Percentiles rank a stretch among this genome's conserved stretches.
Evolutionary conservation across 2,888 invertebrate genomes (phyloP).

Genomic region (Zaprionus obscuricornis): DNA sequence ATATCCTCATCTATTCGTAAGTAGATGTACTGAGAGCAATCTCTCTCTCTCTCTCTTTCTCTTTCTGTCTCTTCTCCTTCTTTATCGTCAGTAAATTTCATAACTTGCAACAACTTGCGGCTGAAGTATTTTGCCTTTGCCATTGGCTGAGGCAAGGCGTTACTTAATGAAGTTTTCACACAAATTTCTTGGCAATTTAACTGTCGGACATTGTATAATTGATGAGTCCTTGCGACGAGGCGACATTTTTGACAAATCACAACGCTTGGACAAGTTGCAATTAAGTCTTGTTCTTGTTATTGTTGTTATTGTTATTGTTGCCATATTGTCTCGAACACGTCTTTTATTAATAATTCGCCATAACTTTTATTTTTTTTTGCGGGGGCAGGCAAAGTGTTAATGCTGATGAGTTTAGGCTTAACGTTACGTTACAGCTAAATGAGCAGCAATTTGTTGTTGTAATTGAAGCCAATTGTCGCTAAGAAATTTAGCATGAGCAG

Average conservation of each 20-base stretch:
- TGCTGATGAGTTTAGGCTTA: slow-evolving; percentile 28
- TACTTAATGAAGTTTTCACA: slow-evolving; percentile 66
- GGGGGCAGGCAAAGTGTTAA: slow-evolving; percentile 46
- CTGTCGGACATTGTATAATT: slow-evolving; percentile 61
- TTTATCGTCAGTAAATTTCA: neutral
- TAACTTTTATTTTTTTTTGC: slow-evolving; percentile 14
- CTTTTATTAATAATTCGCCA: slow-evolving; percentile 50
- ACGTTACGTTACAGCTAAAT: slow-evolving; percentile 31
- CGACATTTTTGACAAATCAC: slow-evolving; percentile 71
- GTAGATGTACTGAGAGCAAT: no score
- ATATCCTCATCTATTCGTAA: no score
- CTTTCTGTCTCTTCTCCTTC: neutral
- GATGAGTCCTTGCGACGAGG: slow-evolving; percentile 46
- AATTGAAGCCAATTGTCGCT: slow-evolving; percentile 38
- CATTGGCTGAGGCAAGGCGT: slow-evolving; percentile 12
- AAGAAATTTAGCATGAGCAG: neutral
- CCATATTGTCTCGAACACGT: slow-evolving; percentile 11
- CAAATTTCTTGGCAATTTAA: slow-evolving; percentile 56
- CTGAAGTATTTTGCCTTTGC: slow-evolving; percentile 1
- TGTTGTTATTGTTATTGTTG: neutral
- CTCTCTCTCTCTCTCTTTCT: neutral
- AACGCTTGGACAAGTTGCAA: slow-evolving; percentile 44
- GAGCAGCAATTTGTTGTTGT: slow-evolving; percentile 47
- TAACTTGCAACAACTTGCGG: neutral
- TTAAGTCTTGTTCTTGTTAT: slow-evolving; percentile 34